Evolutionary conservation across 2,888 invertebrate genomes (phyloP).

Genomic region (Drosophila lacicola): DNA sequence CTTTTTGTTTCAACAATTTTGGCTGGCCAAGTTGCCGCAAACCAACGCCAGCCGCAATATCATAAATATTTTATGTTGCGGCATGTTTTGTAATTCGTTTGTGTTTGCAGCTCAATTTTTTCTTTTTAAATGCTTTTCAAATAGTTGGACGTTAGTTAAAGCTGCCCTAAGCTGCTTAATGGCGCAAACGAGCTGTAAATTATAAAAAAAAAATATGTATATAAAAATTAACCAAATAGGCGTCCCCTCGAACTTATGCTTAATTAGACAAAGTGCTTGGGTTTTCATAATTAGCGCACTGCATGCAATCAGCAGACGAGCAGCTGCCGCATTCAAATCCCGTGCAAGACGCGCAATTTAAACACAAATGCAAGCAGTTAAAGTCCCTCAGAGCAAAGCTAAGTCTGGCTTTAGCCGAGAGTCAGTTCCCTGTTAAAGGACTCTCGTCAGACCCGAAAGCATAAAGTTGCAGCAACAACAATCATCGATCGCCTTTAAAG

Average conservation of each 20-base stretch:
- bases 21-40: slow-evolving; percentile 43
- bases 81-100: slow-evolving; percentile 54
- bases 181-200: slow-evolving; percentile 11
- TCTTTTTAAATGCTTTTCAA: slow-evolving; percentile 32
- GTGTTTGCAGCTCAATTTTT: slow-evolving; percentile 43
- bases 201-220: background rate
- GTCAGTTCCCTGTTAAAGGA: slow-evolving; percentile 1
- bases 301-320: slow-evolving; percentile 36
- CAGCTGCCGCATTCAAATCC: slow-evolving; percentile 47
- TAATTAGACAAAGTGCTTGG: slow-evolving; percentile 72
- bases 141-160: slow-evolving; percentile 38
- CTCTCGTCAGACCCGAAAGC: background rate
- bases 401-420: background rate
- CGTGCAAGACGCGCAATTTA: slow-evolving; percentile 29
- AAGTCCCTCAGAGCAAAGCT: background rate
- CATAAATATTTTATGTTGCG: slow-evolving; percentile 77
- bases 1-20: slow-evolving; percentile 35
- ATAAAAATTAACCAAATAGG: slow-evolving; percentile 36
- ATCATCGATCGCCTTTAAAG: slow-evolving; percentile 40
- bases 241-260: slow-evolving; percentile 41
- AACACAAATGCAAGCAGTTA: slow-evolving; percentile 5
- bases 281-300: slow-evolving; percentile 61
- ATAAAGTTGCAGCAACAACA: slow-evolving; percentile 7
- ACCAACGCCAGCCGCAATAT: slow-evolving; percentile 61
- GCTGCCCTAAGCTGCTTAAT: slow-evolving; percentile 13